A percentile compares a stretch with the other conserved stretches of the same genome.
These are phyloP conservation scores for Amphiura filiformis DNA, from an alignment of 35 echinoderm and acorn worm species.

Conservation along the genomic window DNA sequence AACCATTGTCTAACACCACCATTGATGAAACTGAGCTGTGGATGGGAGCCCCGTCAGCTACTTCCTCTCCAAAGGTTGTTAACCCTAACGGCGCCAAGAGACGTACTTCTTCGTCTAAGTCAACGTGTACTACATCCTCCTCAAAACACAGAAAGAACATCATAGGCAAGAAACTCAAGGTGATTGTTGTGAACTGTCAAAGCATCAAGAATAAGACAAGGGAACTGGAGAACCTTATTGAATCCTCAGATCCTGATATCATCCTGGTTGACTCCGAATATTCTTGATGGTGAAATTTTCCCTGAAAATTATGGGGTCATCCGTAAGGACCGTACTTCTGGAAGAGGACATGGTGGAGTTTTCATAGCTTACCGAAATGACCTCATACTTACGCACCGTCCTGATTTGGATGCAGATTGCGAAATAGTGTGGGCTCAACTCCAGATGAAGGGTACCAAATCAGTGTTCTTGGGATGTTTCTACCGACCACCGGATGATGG, in stretches of 20 bases:
- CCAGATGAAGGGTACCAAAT: not conserved
- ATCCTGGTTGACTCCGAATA: not conserved
- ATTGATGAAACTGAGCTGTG: not conserved
- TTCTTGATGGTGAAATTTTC: not conserved
- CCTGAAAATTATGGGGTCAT: not conserved
- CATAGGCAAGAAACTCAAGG: not conserved
- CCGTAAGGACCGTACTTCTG: not conserved
- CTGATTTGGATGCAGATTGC: not conserved
- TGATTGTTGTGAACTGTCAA: not conserved
- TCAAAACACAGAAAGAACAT: not conserved
- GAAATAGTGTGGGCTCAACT: not conserved
- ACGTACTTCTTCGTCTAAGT: not conserved
- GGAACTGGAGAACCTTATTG: not conserved
- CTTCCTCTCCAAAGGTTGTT: not conserved
- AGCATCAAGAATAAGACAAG: not conserved
- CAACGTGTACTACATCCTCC: not conserved
- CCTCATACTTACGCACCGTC: not conserved
- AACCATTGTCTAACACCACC: not conserved
- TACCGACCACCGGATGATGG: not conserved
- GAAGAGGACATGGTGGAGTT: not conserved
- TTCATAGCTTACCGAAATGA: not conserved
- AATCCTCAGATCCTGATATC: not conserved
- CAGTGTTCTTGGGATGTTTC: not conserved
- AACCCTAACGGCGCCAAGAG: not conserved
- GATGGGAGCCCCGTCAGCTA: not conserved